phyloP scores from a whole-genome alignment of 1,140 invertebrate genomes.

The Pseudomyrmex cubaensis region DNA sequence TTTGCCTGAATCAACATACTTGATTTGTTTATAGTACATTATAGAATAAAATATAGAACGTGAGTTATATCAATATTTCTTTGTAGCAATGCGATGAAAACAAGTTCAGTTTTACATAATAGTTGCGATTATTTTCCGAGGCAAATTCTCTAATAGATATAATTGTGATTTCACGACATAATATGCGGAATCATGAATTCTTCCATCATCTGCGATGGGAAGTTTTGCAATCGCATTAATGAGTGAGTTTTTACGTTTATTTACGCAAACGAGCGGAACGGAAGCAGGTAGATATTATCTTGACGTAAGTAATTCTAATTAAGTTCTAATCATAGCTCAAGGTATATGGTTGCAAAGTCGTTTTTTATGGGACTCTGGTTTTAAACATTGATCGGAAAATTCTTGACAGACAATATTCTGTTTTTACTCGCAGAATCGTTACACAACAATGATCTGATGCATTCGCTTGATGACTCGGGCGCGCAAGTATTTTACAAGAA shows the following conservation, averaged over 20 bases:
- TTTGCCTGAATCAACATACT: too few relatives aligned
- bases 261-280: not conserved
- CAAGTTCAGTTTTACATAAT: not conserved
- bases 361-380: not conserved
- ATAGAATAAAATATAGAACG: too few relatives aligned
- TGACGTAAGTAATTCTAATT: not conserved
- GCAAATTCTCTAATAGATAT: constrained; percentile 1
- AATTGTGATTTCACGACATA: not conserved
- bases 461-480: not conserved
- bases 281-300: not conserved
- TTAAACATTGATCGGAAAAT: not conserved
- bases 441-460: not conserved
- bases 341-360: not conserved
- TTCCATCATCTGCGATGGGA: not conserved
- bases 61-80: not conserved
- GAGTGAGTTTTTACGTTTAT: not conserved
- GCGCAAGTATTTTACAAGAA: constrained; percentile 9
- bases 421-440: not conserved
- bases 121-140: not conserved
- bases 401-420: not conserved
- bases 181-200: not conserved
- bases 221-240: not conserved
- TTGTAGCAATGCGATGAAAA: not conserved
- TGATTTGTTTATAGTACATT: too few relatives aligned
- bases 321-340: constrained; percentile 2